Conservation (phyloP, 2,888 invertebrate species). For the Dasysyrphus tricinctus region DNA sequence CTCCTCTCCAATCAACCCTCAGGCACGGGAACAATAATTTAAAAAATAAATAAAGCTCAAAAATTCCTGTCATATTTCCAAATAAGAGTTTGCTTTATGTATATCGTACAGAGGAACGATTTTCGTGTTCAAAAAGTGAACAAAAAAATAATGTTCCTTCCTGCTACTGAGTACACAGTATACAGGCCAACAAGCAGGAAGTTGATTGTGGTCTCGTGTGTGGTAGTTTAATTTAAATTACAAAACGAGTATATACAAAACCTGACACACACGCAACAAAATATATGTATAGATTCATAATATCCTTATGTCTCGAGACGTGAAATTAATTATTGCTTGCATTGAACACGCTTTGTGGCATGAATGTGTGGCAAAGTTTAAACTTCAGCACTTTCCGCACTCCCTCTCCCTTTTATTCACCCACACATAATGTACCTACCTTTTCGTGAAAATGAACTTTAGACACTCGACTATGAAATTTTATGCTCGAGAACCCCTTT, state of each 20-base stretch:
- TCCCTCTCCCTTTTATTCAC: background rate
- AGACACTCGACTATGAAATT: too few species aligned
- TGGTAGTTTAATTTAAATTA: constrained; percentile 32
- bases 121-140: background rate
- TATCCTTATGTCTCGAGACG: background rate
- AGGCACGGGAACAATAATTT: background rate
- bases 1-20: background rate
- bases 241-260: constrained; percentile 1
- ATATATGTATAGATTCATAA: background rate
- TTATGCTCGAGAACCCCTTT: too few species aligned
- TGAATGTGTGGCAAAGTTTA: constrained; percentile 15
- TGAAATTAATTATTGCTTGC: constrained; percentile 38
- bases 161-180: background rate
- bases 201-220: constrained; percentile 29
- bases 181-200: background rate
- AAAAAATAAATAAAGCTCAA: background rate
- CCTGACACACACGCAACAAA: constrained; percentile 1
- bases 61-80: background rate
- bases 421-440: background rate
- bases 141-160: background rate
- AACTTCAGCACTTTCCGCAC: background rate
- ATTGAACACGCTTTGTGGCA: constrained; percentile 14
- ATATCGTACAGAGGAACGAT: background rate
- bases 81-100: background rate
- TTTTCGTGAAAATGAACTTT: too few species aligned